Evolutionary conservation across 2,113 vertebrate species (phyloP).

Genomic region (Clarias batrachus): DNA sequence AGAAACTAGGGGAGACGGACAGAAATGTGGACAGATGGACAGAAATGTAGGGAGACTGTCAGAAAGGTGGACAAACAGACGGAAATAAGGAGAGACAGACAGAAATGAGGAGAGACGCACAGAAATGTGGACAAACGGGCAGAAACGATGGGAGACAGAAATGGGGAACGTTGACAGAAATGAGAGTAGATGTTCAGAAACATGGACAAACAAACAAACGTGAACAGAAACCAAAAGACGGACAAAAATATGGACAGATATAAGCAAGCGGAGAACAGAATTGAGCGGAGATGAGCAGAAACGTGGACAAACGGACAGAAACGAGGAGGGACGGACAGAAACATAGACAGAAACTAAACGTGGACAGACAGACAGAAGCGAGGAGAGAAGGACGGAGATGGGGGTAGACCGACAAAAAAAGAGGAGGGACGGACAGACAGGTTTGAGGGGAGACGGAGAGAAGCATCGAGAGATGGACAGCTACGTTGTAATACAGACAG

Average conservation of each 20-base stretch:
- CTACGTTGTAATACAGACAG: neutral
- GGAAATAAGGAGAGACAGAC: neutral
- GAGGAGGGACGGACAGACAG: neutral
- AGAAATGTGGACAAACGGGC: neutral
- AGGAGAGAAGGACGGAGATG: neutral
- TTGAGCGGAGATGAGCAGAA: neutral
- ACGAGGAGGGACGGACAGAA: neutral
- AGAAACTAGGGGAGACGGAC: neutral
- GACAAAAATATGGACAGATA: neutral
- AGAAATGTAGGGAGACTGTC: neutral
- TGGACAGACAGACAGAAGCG: neutral
- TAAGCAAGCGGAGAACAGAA: neutral
- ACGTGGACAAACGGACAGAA: neutral
- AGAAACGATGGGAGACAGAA: neutral
- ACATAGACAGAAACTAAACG: neutral
- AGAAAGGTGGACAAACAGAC: neutral
- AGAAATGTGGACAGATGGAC: neutral
- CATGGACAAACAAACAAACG: neutral
- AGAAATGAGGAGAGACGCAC: neutral
- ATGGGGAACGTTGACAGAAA: constrained; percentile 12
- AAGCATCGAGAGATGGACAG: neutral
- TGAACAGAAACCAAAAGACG: neutral
- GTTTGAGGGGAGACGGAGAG: neutral
- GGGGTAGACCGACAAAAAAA: neutral
- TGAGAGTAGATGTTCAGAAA: neutral